These are phyloP conservation scores for Philereme transversata DNA, from an alignment of 2,888 invertebrate species.

Conservation along the genomic window DNA sequence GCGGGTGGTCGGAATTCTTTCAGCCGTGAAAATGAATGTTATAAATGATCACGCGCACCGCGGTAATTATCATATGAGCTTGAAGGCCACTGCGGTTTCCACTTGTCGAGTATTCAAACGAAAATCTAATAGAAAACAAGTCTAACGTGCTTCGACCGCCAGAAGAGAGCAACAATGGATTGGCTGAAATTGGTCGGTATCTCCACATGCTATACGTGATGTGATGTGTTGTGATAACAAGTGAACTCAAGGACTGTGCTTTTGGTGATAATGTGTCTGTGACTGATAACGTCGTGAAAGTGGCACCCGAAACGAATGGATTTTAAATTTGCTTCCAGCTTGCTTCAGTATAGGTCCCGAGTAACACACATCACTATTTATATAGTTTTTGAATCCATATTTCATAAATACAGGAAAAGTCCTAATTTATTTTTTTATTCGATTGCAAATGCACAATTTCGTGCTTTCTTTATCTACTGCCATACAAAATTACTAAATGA, in stretches of 20 bases:
- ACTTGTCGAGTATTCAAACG: conserved; percentile 47
- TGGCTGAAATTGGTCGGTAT: conserved; percentile 83
- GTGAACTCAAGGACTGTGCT: conserved; percentile 47
- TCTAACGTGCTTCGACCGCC: conserved; percentile 23
- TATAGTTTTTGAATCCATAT: neutral
- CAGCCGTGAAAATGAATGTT: conserved; percentile 84
- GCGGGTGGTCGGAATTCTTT: conserved; percentile 55
- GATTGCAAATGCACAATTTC: no score
- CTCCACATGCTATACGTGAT: conserved; percentile 35
- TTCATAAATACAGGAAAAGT: no score
- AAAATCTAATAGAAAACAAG: conserved; percentile 45
- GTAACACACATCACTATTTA: conserved; percentile 4
- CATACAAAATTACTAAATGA: no score
- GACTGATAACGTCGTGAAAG: conserved; percentile 6
- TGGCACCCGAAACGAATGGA: conserved; percentile 26
- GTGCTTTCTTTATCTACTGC: no score
- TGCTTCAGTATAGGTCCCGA: conserved; percentile 18
- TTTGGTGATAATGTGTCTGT: conserved; percentile 35
- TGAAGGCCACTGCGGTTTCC: conserved; percentile 69
- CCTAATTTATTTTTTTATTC: no score
- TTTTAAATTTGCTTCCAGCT: conserved; percentile 3
- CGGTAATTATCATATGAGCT: conserved; percentile 78
- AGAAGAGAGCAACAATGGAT: conserved; percentile 71
- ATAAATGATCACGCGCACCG: conserved; percentile 76
- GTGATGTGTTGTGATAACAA: conserved; percentile 48